Percentiles rank a stretch among this genome's conserved stretches.
Evolutionary conservation across 2,888 invertebrate species (phyloP).

Genomic region (Lysandra coridon): DNA sequence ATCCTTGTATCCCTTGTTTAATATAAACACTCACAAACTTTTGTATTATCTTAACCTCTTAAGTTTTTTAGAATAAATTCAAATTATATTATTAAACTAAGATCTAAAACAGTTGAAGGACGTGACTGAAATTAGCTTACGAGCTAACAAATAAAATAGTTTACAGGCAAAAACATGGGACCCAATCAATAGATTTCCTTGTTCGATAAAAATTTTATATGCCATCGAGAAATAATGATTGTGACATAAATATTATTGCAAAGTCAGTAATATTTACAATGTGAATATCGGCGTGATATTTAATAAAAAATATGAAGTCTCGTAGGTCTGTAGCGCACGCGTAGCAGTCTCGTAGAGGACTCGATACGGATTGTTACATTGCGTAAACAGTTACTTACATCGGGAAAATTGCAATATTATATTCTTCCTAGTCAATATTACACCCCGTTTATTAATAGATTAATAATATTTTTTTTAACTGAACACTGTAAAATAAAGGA

Average conservation of each 20-base stretch:
- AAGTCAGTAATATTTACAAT: neutral
- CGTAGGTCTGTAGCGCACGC: slow-evolving; percentile 4
- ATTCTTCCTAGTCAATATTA: neutral
- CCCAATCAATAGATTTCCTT: too few species aligned
- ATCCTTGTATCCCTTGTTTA: too few species aligned
- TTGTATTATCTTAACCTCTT: too few species aligned
- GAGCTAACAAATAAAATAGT: neutral
- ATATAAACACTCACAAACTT: too few species aligned
- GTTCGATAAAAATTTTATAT: too few species aligned
- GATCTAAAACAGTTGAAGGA: too few species aligned
- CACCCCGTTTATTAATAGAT: too few species aligned
- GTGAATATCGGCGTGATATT: neutral
- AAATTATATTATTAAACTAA: too few species aligned
- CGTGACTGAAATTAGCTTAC: neutral
- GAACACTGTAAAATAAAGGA: too few species aligned
- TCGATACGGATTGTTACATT: neutral
- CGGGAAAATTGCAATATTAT: neutral
- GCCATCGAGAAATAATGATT: neutral
- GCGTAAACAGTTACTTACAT: neutral
- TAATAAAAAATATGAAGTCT: neutral
- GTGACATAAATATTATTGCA: neutral
- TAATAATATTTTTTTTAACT: too few species aligned
- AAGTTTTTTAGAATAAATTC: too few species aligned
- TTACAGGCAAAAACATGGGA: neutral
- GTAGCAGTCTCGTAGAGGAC: neutral